phyloP scores from a whole-genome alignment of 2,797 vertebrate genomes.

The Chelidonichthys spinosus region DNA sequence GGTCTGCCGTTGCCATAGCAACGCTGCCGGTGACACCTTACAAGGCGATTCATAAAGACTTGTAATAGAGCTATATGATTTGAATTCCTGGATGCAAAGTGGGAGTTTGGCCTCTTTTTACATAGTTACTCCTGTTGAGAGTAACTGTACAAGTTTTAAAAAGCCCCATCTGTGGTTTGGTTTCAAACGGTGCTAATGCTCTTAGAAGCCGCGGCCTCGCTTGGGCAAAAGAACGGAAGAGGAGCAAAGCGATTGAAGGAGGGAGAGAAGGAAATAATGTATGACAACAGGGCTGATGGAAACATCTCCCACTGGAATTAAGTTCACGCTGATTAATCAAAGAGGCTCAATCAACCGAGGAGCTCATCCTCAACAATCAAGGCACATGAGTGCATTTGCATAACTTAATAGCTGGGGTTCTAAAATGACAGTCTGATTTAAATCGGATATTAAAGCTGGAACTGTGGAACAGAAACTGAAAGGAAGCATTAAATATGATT shows the following conservation, averaged over 20 bases:
- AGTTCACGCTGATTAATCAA: conserved; percentile 63
- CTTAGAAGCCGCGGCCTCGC: conserved; percentile 12
- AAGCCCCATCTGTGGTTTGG: conserved; percentile 59
- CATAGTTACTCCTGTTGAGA: conserved; percentile 32
- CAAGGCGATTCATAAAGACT: conserved; percentile 46
- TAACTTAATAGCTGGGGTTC: conserved; percentile 37
- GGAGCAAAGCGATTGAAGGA: conserved; percentile 33
- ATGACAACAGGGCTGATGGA: conserved; percentile 63
- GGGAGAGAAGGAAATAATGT: conserved; percentile 40
- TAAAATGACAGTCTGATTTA: conserved; percentile 34
- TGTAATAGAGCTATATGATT: conserved; percentile 40
- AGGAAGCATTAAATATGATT: conserved; percentile 13
- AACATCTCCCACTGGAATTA: conserved; percentile 68
- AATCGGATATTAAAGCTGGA: conserved; percentile 10
- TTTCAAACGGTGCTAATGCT: conserved; percentile 49
- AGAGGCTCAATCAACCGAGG: conserved; percentile 51
- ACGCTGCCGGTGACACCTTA: conserved; percentile 69
- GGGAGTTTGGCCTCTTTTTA: neutral
- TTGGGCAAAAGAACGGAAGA: conserved; percentile 24
- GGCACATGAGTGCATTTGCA: conserved; percentile 48
- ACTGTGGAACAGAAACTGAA: conserved; percentile 16
- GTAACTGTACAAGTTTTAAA: conserved; percentile 42
- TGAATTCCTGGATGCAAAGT: conserved; percentile 3
- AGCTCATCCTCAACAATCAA: conserved; percentile 47
- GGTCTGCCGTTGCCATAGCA: conserved; percentile 69